These are phyloP conservation scores for Corythucha ciliata DNA, from an alignment of 2,888 invertebrate genomes.

Conservation along the genomic window DNA sequence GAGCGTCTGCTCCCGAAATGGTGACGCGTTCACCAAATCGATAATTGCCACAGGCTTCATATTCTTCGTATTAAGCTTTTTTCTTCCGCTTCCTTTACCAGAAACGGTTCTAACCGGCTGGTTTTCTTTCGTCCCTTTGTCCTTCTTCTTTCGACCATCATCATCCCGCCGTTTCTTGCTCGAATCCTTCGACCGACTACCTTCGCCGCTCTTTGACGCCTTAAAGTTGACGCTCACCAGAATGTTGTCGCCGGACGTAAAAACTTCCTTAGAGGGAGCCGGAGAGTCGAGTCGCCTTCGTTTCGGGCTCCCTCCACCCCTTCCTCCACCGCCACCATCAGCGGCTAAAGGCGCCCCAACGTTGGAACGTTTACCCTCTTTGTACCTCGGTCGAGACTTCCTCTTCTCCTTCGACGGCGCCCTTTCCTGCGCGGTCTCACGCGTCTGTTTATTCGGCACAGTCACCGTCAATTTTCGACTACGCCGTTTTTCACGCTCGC, in stretches of 20 bases:
- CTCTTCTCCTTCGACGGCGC: conserved; percentile 36
- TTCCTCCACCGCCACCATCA: too few relatives aligned
- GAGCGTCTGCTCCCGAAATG: conserved; percentile 71
- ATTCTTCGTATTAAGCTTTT: conserved; percentile 38
- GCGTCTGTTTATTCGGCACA: conserved; percentile 46
- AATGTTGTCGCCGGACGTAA: conserved; percentile 86
- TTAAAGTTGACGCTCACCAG: conserved; percentile 81
- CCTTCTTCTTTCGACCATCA: conserved; percentile 37
- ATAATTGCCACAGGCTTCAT: conserved; percentile 75
- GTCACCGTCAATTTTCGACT: conserved; percentile 52
- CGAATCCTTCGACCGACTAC: conserved; percentile 34
- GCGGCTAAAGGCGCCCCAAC: too few relatives aligned
- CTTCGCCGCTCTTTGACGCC: conserved; percentile 32
- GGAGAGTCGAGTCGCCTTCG: conserved; percentile 44
- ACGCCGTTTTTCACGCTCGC: conserved; percentile 37
- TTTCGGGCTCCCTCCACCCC: conserved; percentile 42
- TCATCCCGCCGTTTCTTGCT: conserved; percentile 44
- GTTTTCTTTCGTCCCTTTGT: conserved; percentile 39
- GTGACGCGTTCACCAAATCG: conserved; percentile 74
- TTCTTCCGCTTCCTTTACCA: conserved; percentile 16
- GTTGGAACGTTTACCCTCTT: not conserved
- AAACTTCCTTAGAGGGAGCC: conserved; percentile 79
- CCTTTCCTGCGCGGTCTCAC: conserved; percentile 35
- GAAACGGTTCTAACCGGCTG: conserved; percentile 32
- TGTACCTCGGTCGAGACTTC: conserved; percentile 34